These are phyloP conservation scores for Neocrepidodera transversa DNA, from an alignment of 2,888 invertebrate species.

Conservation along the genomic window DNA sequence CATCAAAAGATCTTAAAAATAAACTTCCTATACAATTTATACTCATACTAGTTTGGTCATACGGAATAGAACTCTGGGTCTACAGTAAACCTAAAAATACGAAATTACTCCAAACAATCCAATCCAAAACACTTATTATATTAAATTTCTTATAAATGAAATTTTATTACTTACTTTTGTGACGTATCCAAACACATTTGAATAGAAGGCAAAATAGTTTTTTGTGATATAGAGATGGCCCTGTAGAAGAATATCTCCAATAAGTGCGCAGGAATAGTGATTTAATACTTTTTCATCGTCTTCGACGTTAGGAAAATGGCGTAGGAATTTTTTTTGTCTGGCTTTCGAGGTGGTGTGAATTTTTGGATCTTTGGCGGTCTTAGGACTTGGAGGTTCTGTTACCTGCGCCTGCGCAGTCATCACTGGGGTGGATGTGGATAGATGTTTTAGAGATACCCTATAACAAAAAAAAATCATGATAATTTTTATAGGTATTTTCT, in stretches of 20 bases:
- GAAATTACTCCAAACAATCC: too few species aligned
- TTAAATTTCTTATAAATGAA: too few species aligned
- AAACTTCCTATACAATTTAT: too few species aligned
- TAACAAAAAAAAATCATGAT: constrained; percentile 5
- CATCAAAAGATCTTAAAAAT: too few species aligned
- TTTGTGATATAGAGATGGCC: constrained; percentile 93
- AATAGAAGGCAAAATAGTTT: constrained; percentile 95
- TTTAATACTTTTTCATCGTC: constrained; percentile 86
- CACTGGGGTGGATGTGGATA: constrained; percentile 65
- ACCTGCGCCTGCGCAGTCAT: constrained; percentile 60
- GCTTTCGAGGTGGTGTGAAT: constrained; percentile 70
- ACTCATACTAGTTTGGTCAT: too few species aligned
- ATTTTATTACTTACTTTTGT: constrained; percentile 32
- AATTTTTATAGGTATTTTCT: too few species aligned
- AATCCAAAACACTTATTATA: too few species aligned
- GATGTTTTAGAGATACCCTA: constrained; percentile 67
- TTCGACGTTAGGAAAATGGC: constrained; percentile 85
- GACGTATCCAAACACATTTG: constrained; percentile 89
- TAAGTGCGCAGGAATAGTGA: constrained; percentile 91
- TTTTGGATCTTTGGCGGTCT: constrained; percentile 54
- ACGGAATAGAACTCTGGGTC: too few species aligned
- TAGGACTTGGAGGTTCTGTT: constrained; percentile 59
- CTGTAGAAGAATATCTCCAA: constrained; percentile 90
- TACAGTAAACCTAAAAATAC: too few species aligned
- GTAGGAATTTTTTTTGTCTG: constrained; percentile 87